phyloP scores from a whole-genome alignment of 2,113 vertebrate genomes.

The Mobula hypostoma region DNA sequence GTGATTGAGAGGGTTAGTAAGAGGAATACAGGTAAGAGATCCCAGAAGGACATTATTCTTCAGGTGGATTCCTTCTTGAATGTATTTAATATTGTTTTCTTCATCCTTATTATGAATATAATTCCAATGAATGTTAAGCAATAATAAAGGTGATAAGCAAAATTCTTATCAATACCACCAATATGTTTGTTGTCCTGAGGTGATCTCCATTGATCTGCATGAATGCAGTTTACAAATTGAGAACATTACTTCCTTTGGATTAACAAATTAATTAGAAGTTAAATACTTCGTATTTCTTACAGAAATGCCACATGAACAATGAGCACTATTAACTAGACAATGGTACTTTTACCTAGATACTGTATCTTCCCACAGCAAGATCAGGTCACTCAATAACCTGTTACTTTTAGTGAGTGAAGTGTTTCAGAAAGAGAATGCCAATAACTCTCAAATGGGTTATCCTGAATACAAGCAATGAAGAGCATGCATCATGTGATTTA shows the following conservation, averaged over 20 bases:
- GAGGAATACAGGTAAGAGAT: not conserved
- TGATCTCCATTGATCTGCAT: not conserved
- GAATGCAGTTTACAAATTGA: not conserved
- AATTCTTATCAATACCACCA: not conserved
- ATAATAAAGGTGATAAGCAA: not conserved
- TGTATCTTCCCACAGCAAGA: not conserved
- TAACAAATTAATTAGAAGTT: not conserved
- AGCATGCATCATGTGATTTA: not conserved
- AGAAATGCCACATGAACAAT: not conserved
- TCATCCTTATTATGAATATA: not conserved
- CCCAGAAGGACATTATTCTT: not conserved
- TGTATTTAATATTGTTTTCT: not conserved
- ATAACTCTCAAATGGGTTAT: not conserved
- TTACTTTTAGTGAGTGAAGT: not conserved
- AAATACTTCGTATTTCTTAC: not conserved
- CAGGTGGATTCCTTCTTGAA: not conserved
- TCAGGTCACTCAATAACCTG: not conserved
- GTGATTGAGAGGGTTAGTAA: not conserved
- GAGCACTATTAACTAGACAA: not conserved
- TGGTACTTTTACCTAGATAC: not conserved
- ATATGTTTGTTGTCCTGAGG: not conserved
- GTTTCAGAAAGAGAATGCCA: not conserved
- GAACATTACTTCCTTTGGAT: not conserved
- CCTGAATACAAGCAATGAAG: not conserved
- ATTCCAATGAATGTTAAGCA: not conserved